Evolutionary conservation across 2,113 vertebrate genomes (phyloP), one percentile per base, ranked within the genome.

Genomic region (Nymphicus hollandicus): DNA sequence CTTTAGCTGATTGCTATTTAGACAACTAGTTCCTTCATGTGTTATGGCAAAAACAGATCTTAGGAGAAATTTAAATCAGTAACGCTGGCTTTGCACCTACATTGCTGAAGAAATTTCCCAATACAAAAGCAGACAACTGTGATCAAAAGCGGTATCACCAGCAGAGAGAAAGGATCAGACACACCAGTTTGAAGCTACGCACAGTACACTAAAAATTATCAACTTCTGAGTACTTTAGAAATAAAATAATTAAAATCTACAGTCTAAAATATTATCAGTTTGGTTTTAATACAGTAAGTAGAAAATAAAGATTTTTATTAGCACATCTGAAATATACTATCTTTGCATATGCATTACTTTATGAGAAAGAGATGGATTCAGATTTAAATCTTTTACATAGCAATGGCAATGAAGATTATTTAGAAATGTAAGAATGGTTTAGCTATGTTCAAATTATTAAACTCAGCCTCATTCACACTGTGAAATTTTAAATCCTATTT

Each of bases 401-500:
- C 17, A 92, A 47, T 46, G 27, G 46, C 80, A 91, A 88, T 44
- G 88, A 82, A 86, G 60, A 81, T 78, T 88, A 95, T 96, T 80
- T 84, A 68, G 47, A 83, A 86, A 64, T 47, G 29, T 44, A 70
- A 88, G 35, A 86, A 35, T 4, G 4, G 13, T 39, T 87, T 72
- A n/a, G 76, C 86, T 86, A 84, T 44, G 47, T 79, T 86, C 56
- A 78, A 65, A 74, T 19, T 76, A 47, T 61, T 68, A 91, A 97
- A 84, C 17, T 55, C 56, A 79, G 52, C 14, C 23, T 81, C 43
- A 31, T 78, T 91, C 35, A 68, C 29, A 78, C 5, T 58, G 23
- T 53, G 46, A 90, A 81, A 47, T 27, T 77, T 68, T 61, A 84
- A 87, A 91, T 87, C 56, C 11, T 23, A 18, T 84, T 91, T 41